A percentile compares a stretch with the other conserved stretches of the same genome.
These are phyloP conservation scores for Eupithecia vulgata DNA, from an alignment of 2,888 invertebrate genomes.

Conservation along the genomic window DNA sequence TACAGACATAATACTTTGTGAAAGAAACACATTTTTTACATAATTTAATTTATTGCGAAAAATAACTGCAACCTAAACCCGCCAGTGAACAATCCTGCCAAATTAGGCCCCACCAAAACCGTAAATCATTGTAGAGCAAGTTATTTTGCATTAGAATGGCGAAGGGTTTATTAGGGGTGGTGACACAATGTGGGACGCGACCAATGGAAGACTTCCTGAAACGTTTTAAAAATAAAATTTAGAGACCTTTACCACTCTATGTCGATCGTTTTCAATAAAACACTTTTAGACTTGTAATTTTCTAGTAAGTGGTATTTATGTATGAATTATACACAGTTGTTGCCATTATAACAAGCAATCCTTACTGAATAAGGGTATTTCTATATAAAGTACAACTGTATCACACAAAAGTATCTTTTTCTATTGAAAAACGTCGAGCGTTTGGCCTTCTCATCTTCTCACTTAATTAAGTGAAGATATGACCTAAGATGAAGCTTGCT, in stretches of 20 bases:
- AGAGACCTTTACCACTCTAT: not conserved
- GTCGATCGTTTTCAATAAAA: not conserved
- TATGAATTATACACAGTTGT: not conserved
- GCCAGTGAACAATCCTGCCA: conserved; percentile 25
- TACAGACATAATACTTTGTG: not conserved
- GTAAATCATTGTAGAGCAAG: conserved; percentile 54
- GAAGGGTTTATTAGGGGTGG: conserved; percentile 45
- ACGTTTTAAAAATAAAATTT: not conserved
- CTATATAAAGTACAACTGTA: not conserved
- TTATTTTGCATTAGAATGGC: conserved; percentile 76
- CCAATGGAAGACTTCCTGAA: not conserved
- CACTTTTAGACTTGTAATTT: not conserved
- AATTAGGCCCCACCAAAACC: conserved; percentile 52
- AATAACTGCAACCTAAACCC: not conserved
- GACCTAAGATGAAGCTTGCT: not conserved
- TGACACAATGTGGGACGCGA: conserved; percentile 9
- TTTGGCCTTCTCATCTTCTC: too few species aligned
- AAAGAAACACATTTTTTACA: not conserved
- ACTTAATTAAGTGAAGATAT: not conserved
- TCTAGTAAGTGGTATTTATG: not conserved
- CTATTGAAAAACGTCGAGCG: not conserved
- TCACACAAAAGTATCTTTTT: not conserved
- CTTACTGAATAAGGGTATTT: not conserved
- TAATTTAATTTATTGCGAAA: not conserved
- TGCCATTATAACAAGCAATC: not conserved